Percentiles rank a stretch among this genome's conserved stretches.
Conservation (phyloP, 2,113 vertebrate species). For the Stictonetta naevosa region DNA sequence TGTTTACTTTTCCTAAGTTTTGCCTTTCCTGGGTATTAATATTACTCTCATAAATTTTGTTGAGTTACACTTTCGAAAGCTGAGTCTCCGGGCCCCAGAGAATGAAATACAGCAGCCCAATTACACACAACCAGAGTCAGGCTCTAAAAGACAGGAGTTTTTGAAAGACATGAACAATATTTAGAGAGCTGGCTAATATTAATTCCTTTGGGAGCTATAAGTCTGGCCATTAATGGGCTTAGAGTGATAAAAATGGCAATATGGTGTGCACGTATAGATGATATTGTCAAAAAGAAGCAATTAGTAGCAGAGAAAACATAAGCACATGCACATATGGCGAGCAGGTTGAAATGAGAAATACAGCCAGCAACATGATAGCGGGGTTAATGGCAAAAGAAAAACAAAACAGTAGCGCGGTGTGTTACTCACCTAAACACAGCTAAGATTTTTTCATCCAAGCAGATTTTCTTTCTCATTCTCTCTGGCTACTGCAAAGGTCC, state of each 20-base stretch:
- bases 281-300: conserved; percentile 81
- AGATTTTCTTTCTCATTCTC: conserved; percentile 19
- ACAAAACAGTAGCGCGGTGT: conserved; percentile 57
- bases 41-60: conserved; percentile 80
- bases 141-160: conserved; percentile 77
- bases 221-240: conserved; percentile 84
- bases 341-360: conserved; percentile 77
- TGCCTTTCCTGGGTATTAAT: conserved; percentile 75
- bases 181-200: conserved; percentile 86
- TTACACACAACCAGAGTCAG: conserved; percentile 77
- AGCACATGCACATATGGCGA: conserved; percentile 76
- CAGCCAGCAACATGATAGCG: conserved; percentile 53
- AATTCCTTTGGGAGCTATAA: conserved; percentile 80
- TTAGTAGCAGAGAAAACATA: conserved; percentile 75
- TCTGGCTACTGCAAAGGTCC: background rate
- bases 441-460: background rate
- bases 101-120: conserved; percentile 81
- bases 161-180: conserved; percentile 80
- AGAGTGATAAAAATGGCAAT: conserved; percentile 82
- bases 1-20: conserved; percentile 79
- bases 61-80: conserved; percentile 76
- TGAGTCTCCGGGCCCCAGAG: conserved; percentile 72
- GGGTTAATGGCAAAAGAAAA: conserved; percentile 58
- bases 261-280: conserved; percentile 77
- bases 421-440: conserved; percentile 18